These are phyloP conservation scores for Cephus spinipes DNA, from an alignment of 2,888 invertebrate species.

Conservation along the genomic window DNA sequence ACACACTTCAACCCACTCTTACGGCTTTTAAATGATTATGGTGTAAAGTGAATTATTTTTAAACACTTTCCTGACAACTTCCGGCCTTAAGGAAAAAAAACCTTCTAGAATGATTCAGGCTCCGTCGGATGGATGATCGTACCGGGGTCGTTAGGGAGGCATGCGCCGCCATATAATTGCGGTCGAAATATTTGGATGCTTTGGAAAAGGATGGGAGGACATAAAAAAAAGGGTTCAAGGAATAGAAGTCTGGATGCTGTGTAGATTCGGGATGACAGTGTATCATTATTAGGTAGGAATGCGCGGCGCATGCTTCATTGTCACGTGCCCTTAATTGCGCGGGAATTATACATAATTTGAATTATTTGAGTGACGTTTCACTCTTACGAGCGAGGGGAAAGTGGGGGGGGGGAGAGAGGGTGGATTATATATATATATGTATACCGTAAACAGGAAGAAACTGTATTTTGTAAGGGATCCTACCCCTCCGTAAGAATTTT, in stretches of 20 bases:
- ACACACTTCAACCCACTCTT: not conserved
- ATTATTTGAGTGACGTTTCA: conserved; percentile 12
- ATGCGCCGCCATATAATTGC: conserved; percentile 41
- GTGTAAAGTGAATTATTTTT: not conserved
- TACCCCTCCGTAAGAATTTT: not conserved
- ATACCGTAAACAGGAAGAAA: not conserved
- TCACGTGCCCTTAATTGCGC: conserved; percentile 30
- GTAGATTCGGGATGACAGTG: conserved; percentile 16
- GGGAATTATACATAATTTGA: conserved; percentile 31
- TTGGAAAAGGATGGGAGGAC: conserved; percentile 9
- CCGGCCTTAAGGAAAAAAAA: not conserved
- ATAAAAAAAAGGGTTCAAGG: conserved; percentile 2
- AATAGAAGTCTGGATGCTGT: not conserved
- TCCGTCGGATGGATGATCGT: not conserved
- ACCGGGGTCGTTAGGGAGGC: conserved; percentile 26
- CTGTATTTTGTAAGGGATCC: not conserved
- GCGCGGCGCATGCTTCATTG: conserved; percentile 10
- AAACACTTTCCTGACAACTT: not conserved
- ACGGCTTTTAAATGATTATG: not conserved
- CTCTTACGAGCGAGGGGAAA: not conserved
- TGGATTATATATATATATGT: not conserved
- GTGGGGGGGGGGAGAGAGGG: not conserved
- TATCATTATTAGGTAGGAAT: conserved; percentile 35
- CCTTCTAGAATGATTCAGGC: not conserved
- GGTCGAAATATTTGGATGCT: conserved; percentile 23